Evolutionary conservation across 2,888 invertebrate genomes (phyloP).

Genomic region (Melinopterus prodromus): DNA sequence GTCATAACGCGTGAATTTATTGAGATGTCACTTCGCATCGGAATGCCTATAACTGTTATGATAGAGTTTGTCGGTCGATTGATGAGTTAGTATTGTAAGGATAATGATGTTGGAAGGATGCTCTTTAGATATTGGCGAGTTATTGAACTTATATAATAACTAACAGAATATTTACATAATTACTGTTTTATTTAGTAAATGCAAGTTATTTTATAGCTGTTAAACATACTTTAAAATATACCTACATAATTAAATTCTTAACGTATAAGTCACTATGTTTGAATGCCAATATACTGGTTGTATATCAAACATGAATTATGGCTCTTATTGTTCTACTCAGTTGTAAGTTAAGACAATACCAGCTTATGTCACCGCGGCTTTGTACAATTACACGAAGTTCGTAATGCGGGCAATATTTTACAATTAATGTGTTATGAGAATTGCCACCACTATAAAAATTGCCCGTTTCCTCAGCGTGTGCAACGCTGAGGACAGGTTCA

Average conservation of each 20-base stretch:
- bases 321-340: not conserved
- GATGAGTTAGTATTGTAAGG: not conserved
- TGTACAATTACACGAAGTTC: not conserved
- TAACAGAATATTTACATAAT: too few relatives aligned
- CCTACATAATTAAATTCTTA: too few relatives aligned
- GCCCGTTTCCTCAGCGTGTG: not conserved
- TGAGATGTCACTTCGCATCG: not conserved
- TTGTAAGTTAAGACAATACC: not conserved
- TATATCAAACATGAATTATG: not conserved
- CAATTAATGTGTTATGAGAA: not conserved
- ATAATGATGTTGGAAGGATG: not conserved
- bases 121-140: not conserved
- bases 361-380: not conserved
- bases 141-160: not conserved
- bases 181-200: too few relatives aligned
- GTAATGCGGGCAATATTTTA: not conserved
- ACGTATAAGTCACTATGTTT: too few relatives aligned
- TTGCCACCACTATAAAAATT: not conserved
- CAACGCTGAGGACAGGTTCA: not conserved
- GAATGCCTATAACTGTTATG: slow-evolving; percentile 4
- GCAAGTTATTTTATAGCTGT: too few relatives aligned
- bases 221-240: too few relatives aligned
- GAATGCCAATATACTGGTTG: not conserved
- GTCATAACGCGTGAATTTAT: slow-evolving; percentile 4
- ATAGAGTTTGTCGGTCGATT: not conserved